phyloP scores from a whole-genome alignment of 2,797 vertebrate species.

The Pyrocephalus nanus region DNA sequence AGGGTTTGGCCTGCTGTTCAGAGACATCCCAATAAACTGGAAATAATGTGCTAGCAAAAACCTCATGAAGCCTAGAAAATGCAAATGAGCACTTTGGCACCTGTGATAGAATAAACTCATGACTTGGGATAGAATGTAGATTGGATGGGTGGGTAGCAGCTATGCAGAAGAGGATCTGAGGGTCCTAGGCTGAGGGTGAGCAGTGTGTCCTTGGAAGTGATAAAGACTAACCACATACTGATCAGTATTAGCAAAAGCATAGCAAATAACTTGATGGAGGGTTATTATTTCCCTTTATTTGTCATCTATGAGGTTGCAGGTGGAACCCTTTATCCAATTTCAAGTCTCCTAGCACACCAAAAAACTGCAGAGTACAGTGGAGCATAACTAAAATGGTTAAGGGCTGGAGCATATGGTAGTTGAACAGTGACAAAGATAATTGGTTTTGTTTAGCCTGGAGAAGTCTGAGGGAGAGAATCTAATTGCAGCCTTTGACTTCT shows the following conservation, averaged over 20 bases:
- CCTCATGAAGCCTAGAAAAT: background rate
- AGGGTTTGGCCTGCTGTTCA: background rate
- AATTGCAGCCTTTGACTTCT: background rate
- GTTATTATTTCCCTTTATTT: background rate
- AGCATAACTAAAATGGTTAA: background rate
- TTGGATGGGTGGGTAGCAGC: background rate
- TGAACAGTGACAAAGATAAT: background rate
- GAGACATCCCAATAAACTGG: background rate
- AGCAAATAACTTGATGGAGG: background rate
- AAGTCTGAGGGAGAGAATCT: background rate
- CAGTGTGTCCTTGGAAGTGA: background rate
- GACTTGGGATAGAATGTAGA: fast-evolving
- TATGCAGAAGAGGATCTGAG: background rate
- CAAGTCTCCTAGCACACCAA: background rate
- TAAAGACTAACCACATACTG: background rate
- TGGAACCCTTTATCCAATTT: background rate
- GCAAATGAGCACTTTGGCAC: background rate
- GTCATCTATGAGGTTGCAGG: background rate
- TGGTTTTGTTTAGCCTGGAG: background rate
- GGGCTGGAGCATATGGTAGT: background rate
- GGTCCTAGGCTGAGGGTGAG: background rate
- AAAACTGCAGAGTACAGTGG: background rate
- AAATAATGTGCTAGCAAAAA: background rate
- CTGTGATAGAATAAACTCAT: background rate
- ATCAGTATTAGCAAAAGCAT: background rate